Conservation (phyloP, 1,140 invertebrate species). For the Orussus abietinus region DNA sequence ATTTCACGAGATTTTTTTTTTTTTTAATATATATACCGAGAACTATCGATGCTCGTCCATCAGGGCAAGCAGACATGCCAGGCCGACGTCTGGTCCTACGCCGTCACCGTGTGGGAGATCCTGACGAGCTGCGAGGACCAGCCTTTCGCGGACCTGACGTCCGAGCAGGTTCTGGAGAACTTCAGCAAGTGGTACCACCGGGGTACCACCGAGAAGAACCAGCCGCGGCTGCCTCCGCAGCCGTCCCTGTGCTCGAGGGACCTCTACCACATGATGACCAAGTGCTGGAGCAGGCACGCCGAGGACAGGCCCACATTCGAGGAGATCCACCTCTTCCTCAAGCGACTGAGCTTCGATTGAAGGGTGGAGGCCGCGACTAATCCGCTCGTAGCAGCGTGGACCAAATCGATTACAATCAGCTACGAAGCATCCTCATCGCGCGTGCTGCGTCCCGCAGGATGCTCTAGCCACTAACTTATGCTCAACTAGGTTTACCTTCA, state of each 20-base stretch:
- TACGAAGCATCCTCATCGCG: constrained; percentile 37
- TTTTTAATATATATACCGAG: not conserved
- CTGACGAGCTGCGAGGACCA: constrained; percentile 67
- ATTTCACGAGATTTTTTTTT: not conserved
- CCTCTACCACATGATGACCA: constrained; percentile 71
- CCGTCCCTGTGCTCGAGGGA: constrained; percentile 63
- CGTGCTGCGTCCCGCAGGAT: constrained; percentile 23
- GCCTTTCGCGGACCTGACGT: constrained; percentile 70
- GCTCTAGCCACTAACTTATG: constrained; percentile 50
- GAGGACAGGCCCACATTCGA: constrained; percentile 67
- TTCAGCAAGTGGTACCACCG: constrained; percentile 65
- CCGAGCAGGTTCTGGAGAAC: constrained; percentile 74
- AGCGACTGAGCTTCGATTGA: constrained; percentile 63
- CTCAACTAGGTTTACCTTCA: constrained; percentile 50
- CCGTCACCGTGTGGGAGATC: constrained; percentile 77
- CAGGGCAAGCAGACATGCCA: constrained; percentile 69
- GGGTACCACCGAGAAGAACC: constrained; percentile 38
- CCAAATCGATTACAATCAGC: constrained; percentile 51
- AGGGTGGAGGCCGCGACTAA: constrained; percentile 3
- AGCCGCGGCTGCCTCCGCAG: constrained; percentile 45
- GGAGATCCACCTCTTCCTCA: constrained; percentile 72
- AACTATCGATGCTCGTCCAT: not conserved
- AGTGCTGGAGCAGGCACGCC: constrained; percentile 70
- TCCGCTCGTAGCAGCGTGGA: constrained; percentile 37
- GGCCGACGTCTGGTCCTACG: constrained; percentile 78